Conservation (phyloP, 2,888 invertebrate genomes). For the Desoria tigrina region DNA sequence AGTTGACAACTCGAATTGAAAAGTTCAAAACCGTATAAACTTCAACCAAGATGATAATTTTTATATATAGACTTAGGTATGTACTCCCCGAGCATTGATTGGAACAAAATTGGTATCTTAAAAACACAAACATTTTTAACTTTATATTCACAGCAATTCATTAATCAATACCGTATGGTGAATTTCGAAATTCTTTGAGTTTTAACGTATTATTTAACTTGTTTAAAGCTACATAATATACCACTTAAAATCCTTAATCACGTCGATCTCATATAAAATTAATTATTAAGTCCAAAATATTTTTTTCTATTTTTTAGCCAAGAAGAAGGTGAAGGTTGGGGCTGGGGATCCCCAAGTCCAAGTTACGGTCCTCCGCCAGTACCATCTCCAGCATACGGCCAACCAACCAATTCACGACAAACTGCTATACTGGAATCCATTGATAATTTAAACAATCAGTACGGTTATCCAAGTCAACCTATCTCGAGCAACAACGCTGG, state of each 20-base stretch:
- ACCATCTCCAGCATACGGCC: background rate
- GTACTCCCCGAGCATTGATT: too few species aligned
- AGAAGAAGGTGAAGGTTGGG: constrained; percentile 6
- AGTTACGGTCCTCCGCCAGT: constrained; percentile 6
- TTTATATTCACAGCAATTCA: too few species aligned
- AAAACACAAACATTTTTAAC: too few species aligned
- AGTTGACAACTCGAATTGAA: too few species aligned
- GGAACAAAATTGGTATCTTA: too few species aligned
- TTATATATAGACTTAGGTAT: too few species aligned
- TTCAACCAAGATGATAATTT: too few species aligned
- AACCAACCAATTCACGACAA: constrained; percentile 2
- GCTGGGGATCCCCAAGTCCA: constrained; percentile 5
- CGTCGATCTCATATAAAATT: background rate
- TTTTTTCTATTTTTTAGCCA: background rate
- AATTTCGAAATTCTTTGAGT: too few species aligned
- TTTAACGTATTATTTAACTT: too few species aligned
- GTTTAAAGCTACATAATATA: too few species aligned
- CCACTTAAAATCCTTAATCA: background rate
- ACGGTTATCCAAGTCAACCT: background rate
- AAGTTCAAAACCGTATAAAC: too few species aligned
- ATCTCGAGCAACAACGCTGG: background rate
- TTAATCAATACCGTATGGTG: too few species aligned
- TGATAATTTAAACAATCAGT: constrained; percentile 6
- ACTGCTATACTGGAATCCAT: constrained; percentile 10
- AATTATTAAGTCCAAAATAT: background rate